These are phyloP conservation scores for Acipenser transmontanus DNA, from an alignment of 2,797 vertebrate genomes.

Conservation along the genomic window DNA sequence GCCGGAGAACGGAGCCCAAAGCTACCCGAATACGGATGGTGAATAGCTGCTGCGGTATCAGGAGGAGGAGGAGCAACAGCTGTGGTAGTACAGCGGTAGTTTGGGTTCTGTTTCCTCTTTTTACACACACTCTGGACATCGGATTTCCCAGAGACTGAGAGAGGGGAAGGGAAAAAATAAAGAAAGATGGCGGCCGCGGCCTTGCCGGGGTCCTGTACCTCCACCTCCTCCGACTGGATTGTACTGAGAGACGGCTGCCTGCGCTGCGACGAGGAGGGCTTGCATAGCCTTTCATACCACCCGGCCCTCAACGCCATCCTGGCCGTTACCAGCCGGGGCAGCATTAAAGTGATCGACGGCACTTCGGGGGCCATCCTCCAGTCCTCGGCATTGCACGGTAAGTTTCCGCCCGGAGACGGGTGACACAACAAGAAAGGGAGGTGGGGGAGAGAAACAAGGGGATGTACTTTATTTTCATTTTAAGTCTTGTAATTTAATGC, in stretches of 20 bases:
- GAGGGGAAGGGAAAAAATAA: constrained; percentile 42
- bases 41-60: constrained; percentile 70
- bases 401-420: constrained; percentile 37
- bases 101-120: constrained; percentile 40
- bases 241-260: constrained; percentile 93
- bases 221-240: constrained; percentile 77
- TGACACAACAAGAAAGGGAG: not conserved
- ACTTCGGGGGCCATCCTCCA: constrained; percentile 94
- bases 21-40: constrained; percentile 69
- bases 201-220: constrained; percentile 68
- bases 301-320: constrained; percentile 96
- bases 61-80: constrained; percentile 57
- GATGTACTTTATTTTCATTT: no score
- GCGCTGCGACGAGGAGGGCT: constrained; percentile 93
- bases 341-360: constrained; percentile 97
- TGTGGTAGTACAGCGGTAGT: constrained; percentile 37
- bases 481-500: no score
- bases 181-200: constrained; percentile 79
- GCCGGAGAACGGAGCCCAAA: constrained; percentile 42
- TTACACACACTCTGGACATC: constrained; percentile 40
- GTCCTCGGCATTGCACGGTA: constrained; percentile 87
- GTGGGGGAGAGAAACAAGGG: no score
- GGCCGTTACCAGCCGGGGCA: constrained; percentile 90
- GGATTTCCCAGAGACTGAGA: constrained; percentile 32
- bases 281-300: constrained; percentile 93